A percentile compares a stretch with the other conserved stretches of the same genome.
phyloP scores from a whole-genome alignment of 2,113 vertebrate genomes.

The Sylvia atricapilla region DNA sequence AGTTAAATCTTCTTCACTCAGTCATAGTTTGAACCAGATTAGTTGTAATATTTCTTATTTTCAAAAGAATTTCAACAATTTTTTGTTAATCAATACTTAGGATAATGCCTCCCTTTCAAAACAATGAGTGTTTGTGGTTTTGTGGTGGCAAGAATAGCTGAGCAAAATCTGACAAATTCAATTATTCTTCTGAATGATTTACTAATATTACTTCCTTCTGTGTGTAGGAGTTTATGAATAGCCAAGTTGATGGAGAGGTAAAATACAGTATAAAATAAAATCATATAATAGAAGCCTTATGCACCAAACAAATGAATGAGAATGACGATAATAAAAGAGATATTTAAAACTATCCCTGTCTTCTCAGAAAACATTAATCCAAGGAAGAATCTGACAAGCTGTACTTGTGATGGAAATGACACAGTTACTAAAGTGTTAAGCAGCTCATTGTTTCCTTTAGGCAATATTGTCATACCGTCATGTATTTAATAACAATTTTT shows the following conservation, averaged over 20 bases:
- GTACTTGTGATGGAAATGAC: background rate
- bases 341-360: background rate
- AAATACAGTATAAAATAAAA: background rate
- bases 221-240: slow-evolving; percentile 18
- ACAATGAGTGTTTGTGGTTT: background rate
- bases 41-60: background rate
- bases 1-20: background rate
- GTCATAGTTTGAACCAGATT: background rate
- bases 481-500: background rate
- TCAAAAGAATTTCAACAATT: background rate
- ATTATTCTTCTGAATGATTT: background rate
- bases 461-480: background rate
- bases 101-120: background rate
- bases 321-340: background rate
- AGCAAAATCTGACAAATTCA: background rate
- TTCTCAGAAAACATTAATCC: background rate
- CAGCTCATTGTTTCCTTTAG: background rate
- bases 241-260: background rate
- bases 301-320: background rate
- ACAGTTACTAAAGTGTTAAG: background rate
- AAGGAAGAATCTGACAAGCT: background rate
- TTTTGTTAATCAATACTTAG: background rate
- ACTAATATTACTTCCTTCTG: background rate
- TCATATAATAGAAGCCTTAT: background rate
- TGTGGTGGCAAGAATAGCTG: background rate